These are phyloP conservation scores for Dicrostonyx torquatus DNA, from an alignment of 2,797 vertebrate genomes.

Conservation along the genomic window DNA sequence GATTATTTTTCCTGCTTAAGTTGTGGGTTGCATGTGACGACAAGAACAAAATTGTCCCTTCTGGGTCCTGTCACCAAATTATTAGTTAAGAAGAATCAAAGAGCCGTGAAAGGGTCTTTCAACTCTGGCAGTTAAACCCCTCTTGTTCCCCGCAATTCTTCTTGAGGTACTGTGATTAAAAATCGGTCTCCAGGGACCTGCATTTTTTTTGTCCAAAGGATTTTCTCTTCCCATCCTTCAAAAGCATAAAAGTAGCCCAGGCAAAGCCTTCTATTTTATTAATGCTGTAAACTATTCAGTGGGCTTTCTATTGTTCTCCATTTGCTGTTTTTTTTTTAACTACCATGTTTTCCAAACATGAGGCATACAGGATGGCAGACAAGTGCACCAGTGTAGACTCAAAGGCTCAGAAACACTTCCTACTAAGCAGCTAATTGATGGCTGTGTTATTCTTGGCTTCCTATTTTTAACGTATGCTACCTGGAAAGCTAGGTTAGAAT, in stretches of 20 bases:
- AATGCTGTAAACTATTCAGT: constrained; percentile 39
- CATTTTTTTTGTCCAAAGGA: neutral
- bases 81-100: constrained; percentile 56
- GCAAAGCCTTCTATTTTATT: constrained; percentile 42
- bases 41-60: constrained; percentile 57
- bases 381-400: neutral
- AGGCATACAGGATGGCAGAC: neutral
- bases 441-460: neutral
- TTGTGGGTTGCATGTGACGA: constrained; percentile 40
- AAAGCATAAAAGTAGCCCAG: neutral
- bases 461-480: neutral
- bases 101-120: neutral
- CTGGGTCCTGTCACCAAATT: constrained; percentile 63
- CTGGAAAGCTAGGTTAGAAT: neutral
- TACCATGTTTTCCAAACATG: constrained; percentile 31
- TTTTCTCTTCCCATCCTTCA: constrained; percentile 20
- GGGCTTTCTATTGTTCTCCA: constrained; percentile 18
- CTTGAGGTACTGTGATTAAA: constrained; percentile 16
- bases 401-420: neutral
- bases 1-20: neutral
- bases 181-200: neutral
- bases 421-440: neutral
- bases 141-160: neutral
- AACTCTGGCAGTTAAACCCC: neutral
- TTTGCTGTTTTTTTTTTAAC: constrained; percentile 38